Base-by-base conservation (phyloP, 2,113 vertebrate species). In the Sinocyclocheilus maitianheensis region DNA sequence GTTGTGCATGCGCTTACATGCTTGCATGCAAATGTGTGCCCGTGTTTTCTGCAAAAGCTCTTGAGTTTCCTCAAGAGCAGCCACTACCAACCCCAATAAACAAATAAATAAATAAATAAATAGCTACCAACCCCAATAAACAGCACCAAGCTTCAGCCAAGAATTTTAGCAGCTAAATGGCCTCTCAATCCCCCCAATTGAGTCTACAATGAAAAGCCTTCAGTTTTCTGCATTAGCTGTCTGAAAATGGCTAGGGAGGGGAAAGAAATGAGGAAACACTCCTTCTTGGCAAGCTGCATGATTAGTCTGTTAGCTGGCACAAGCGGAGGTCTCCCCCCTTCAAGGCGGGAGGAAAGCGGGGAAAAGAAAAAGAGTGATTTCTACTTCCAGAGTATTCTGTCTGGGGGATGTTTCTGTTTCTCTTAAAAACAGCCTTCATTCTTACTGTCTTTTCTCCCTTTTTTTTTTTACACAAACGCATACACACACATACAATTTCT, bases 251-350 rank as follows among this genome's bases (percentile, higher is more conserved):
- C 60, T 78, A 14, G 24, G 77, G 51, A 53, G 30, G 37, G 69
- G 40, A 63, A 81, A 37, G 18, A 48, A 82, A 77, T 53, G 85
- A 76, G 40, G 60, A 77, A 75, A 75, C 55, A 87, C 65, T 82
- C 81, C 81, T 86, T 62, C 53, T 86, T 72, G 78, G 74, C 84
- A 43, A 86, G 77, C 53, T 12, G 10, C 22, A 46, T 71, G 48
- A 85, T 85, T 71, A 81, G 65, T 72, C 75, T 79, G 77, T 43
- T 80, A 40, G 51, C 65, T 85, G 65, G n/a, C 37, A 81, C 37
- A 34, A 58, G 71, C 37, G 46, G 65, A 62, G 75, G 75, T 67
- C 43, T 46, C 69, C 26, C 55, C 46, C 16, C 34, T 43, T 30
- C 60, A 67, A 84, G 40, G 16, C 3, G 3, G 3, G 37, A 71